Conservation (phyloP, 2,113 vertebrate species). For the Phrynosoma platyrhinos region DNA sequence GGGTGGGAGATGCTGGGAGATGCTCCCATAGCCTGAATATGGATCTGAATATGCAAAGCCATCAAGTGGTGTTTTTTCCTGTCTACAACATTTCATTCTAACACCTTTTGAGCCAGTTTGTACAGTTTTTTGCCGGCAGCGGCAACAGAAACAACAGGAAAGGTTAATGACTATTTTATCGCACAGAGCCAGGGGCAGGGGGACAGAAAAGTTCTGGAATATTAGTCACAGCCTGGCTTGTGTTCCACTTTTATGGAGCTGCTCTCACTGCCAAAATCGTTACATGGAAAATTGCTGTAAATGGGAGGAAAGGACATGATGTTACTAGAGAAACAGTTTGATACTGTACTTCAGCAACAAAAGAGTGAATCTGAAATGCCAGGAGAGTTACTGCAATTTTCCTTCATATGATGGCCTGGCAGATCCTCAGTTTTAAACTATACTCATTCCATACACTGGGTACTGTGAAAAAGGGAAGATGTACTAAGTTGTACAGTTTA, state of each 20-base stretch:
- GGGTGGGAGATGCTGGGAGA: too few species aligned
- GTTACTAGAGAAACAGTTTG: slow-evolving; percentile 62
- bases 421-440: neutral
- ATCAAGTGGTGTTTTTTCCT: slow-evolving; percentile 51
- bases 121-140: slow-evolving; percentile 38
- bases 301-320: slow-evolving; percentile 68
- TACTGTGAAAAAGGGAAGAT: neutral
- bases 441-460: neutral
- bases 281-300: slow-evolving; percentile 71
- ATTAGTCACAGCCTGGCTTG: slow-evolving; percentile 76
- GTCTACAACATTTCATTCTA: slow-evolving; percentile 43
- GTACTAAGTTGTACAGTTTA: neutral
- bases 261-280: slow-evolving; percentile 68
- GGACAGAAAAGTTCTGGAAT: slow-evolving; percentile 71
- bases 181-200: slow-evolving; percentile 45
- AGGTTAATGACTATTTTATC: slow-evolving; percentile 71
- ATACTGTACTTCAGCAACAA: slow-evolving; percentile 50
- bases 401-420: neutral
- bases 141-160: slow-evolving; percentile 60
- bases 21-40: neutral
- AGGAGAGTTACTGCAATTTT: slow-evolving; percentile 51
- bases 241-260: slow-evolving; percentile 61
- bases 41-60: slow-evolving; percentile 53
- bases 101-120: slow-evolving; percentile 57
- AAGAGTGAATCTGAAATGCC: slow-evolving; percentile 26